Percentiles rank a stretch among this genome's conserved stretches.
These are phyloP conservation scores for Siphamia tubifer DNA, from an alignment of 2,113 vertebrate species.

Conservation along the genomic window DNA sequence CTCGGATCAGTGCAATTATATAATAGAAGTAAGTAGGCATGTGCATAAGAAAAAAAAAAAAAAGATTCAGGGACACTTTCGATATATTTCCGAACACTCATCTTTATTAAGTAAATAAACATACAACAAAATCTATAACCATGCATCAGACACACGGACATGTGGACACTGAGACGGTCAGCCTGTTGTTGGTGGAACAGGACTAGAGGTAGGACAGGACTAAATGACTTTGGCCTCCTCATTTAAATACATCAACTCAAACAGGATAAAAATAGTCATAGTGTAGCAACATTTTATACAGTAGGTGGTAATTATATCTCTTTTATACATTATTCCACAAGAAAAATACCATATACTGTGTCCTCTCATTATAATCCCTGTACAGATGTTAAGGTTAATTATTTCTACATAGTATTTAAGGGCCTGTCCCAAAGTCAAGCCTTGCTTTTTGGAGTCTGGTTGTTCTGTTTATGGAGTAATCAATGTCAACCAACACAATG, in stretches of 20 bases:
- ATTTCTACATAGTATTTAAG: too few species aligned
- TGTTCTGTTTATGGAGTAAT: too few species aligned
- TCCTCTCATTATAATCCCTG: conserved; percentile 3
- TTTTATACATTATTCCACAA: conserved; percentile 48
- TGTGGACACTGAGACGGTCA: conserved; percentile 61
- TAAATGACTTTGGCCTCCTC: conserved; percentile 53
- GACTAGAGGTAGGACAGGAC: conserved; percentile 76
- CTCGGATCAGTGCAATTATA: too few species aligned
- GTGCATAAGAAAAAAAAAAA: background rate
- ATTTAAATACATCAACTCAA: conserved; percentile 63
- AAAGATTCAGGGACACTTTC: background rate
- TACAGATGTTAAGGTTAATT: conserved; percentile 18
- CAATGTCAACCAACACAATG: too few species aligned
- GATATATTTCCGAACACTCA: conserved; percentile 45
- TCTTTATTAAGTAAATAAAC: conserved; percentile 80
- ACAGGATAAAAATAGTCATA: conserved; percentile 56
- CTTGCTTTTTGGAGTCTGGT: too few species aligned
- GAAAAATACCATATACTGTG: conserved; percentile 44
- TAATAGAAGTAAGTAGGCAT: too few species aligned
- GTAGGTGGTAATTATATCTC: conserved; percentile 26
- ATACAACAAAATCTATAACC: conserved; percentile 76
- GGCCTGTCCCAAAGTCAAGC: too few species aligned
- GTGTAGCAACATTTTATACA: conserved; percentile 15
- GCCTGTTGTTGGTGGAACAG: too few species aligned
- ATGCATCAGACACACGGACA: conserved; percentile 75